Conservation (phyloP, 2,797 vertebrate species). For the Alosa sapidissima region DNA sequence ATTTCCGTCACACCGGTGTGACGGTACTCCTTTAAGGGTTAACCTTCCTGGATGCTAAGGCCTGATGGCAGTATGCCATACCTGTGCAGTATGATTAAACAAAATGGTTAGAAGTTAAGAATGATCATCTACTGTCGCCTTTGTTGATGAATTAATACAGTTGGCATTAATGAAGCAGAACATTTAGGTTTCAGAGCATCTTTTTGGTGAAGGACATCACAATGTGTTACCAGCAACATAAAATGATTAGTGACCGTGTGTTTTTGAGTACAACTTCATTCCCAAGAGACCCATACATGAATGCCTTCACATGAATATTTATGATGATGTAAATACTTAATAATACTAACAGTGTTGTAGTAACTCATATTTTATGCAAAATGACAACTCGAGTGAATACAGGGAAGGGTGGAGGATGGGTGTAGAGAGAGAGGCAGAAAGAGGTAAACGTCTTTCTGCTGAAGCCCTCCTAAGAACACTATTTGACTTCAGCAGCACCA, state of each 20-base stretch:
- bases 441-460: not conserved
- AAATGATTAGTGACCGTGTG: not conserved
- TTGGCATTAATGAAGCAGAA: not conserved
- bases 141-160: not conserved
- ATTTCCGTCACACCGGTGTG: no score
- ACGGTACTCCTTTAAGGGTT: no score
- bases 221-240: not conserved
- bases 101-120: not conserved
- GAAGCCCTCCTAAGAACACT: not conserved
- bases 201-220: not conserved
- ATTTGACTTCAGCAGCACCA: not conserved
- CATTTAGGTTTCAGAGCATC: not conserved
- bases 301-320: not conserved
- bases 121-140: not conserved
- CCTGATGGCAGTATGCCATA: no score
- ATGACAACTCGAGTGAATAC: not conserved
- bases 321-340: slow-evolving; percentile 17
- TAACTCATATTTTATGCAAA: not conserved
- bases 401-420: not conserved
- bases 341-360: not conserved
- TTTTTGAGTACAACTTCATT: not conserved
- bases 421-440: not conserved
- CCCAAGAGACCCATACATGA: not conserved
- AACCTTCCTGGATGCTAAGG: no score
- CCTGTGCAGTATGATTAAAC: not conserved